These are phyloP conservation scores for Acleris literana DNA, from an alignment of 2,888 invertebrate genomes.

Conservation along the genomic window DNA sequence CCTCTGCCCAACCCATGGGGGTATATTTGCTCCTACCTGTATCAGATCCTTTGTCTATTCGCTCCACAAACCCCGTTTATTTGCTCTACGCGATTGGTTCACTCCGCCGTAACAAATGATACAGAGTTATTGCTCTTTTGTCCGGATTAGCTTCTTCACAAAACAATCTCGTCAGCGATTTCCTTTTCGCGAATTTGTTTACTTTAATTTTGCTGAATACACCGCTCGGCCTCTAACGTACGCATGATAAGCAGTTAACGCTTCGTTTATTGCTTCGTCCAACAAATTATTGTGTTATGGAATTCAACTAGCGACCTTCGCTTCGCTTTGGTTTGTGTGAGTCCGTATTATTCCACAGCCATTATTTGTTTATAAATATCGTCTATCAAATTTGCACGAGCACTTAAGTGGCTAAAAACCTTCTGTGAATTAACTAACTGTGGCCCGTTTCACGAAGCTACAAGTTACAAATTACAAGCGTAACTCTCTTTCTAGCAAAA, in stretches of 20 bases:
- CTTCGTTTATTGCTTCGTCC: slow-evolving; percentile 3
- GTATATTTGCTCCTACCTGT: slow-evolving; percentile 67
- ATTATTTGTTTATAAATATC: no score
- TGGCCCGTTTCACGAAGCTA: no score
- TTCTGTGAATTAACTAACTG: no score
- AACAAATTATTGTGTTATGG: slow-evolving; percentile 2
- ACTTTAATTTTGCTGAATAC: slow-evolving; percentile 45
- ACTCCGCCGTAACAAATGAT: slow-evolving; percentile 75
- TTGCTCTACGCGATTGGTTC: slow-evolving; percentile 75
- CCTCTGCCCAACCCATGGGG: slow-evolving; percentile 65
- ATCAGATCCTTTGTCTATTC: slow-evolving; percentile 79
- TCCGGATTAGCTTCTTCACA: slow-evolving; percentile 66
- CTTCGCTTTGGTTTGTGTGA: no score
- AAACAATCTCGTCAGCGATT: slow-evolving; percentile 51
- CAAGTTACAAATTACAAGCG: no score
- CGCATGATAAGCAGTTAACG: slow-evolving; percentile 15
- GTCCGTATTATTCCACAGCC: no score
- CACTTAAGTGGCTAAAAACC: no score
- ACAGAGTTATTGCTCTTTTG: slow-evolving; percentile 72
- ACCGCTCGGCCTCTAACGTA: slow-evolving; percentile 33
- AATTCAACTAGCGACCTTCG: no score
- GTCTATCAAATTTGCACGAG: no score
- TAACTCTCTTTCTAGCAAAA: no score
- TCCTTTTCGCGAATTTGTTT: slow-evolving; percentile 42
- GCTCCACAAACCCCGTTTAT: slow-evolving; percentile 76